Base-by-base conservation (phyloP, 2,888 invertebrate genomes). In the Cantharis nigra region DNA sequence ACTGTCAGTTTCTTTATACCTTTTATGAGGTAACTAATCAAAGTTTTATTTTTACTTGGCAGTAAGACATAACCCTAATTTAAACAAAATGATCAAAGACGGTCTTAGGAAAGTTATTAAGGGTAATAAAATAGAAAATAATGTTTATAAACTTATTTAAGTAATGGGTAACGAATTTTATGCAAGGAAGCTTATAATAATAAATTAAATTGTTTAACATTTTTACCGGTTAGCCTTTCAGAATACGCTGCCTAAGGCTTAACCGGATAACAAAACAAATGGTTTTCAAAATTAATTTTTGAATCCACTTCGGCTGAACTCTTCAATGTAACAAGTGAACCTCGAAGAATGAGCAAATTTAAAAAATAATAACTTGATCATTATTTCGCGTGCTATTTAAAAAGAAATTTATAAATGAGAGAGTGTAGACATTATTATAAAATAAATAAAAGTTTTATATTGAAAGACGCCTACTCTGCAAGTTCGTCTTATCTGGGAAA, bases 401-500 rank as follows among this genome's bases (percentile, higher is more conserved):
- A 11, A 49, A 49, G 33, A 49, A 49, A 49, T 11, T 49, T n/a
- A 49, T 49, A 49, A 49, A 49, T 49, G 33, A 65, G 20, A 65
- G 23, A 65, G 65, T 65, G 20, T 23, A 65, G 23, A 23, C 65
- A 65, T 65, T 65, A 65, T 23, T 65, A 65, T 23, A 65, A 65
- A 65, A 23, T 65, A 65, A 65, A 65, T 65, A 23, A 65, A 65
- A 30, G 18, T 67, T 18, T 69, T 26, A 63, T 63, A 69, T 74
- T 78, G 74, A 74, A 71, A 71, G 72, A 77, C 65, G 74, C 69
- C 71, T 63, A 78, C 74, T 71, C 62, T 62, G 74, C 74, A 74
- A 74, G 74, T 74, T 78, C 62, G 64, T 62, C 69, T 77, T 78
- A 78, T 78, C 74, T 78, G 63, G 63, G 30, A 78, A 74, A 69